A percentile compares a stretch with the other conserved stretches of the same genome.
These are phyloP conservation scores for Procapra przewalskii DNA, from an alignment of 2,113 vertebrate genomes.

Conservation along the genomic window DNA sequence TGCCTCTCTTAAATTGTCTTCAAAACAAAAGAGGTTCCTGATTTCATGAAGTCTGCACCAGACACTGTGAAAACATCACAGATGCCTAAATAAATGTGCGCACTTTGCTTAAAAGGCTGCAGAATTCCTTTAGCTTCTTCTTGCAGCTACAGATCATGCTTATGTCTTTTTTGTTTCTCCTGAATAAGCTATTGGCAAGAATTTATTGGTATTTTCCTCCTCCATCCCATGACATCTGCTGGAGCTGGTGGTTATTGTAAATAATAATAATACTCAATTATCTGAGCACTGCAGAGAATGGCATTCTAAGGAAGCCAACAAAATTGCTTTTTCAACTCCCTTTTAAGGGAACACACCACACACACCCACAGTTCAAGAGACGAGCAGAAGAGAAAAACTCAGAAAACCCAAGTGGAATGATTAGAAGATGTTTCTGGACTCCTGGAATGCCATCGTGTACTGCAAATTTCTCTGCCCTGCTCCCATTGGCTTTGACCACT, in stretches of 20 bases:
- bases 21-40: neutral
- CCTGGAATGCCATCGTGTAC: accelerated
- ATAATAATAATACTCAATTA: neutral
- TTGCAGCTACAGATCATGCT: neutral
- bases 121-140: neutral
- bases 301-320: neutral
- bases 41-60: neutral
- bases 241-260: neutral
- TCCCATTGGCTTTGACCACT: neutral
- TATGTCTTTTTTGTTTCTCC: neutral
- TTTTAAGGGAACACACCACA: neutral
- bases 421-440: neutral
- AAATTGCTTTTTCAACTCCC: neutral
- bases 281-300: neutral
- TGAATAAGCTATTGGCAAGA: too few relatives aligned
- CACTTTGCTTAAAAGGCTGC: neutral
- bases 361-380: neutral
- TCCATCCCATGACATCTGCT: neutral
- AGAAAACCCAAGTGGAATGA: accelerated
- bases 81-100: neutral
- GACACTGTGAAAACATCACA: neutral
- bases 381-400: neutral
- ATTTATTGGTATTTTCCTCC: neutral
- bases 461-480: neutral
- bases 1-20: neutral